phyloP scores from a whole-genome alignment of 1,140 invertebrate species.

The Sarcophaga bullata region DNA sequence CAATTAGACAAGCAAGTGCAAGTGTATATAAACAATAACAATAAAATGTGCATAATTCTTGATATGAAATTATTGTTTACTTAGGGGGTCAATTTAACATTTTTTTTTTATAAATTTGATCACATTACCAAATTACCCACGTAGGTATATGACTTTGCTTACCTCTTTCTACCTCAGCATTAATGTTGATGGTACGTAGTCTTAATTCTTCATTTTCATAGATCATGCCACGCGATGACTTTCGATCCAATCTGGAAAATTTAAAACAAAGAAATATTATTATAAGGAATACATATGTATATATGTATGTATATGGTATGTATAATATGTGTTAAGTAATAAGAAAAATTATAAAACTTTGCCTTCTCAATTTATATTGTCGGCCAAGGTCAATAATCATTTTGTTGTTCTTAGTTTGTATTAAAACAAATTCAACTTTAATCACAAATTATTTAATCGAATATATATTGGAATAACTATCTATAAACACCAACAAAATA shows the following conservation, averaged over 20 bases:
- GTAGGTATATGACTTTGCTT: constrained; percentile 46
- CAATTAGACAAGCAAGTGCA: no score
- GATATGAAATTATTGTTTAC: no score
- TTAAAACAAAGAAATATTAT: constrained; percentile 11
- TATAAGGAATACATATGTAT: background rate
- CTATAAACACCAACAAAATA: constrained; percentile 12
- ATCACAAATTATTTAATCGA: background rate
- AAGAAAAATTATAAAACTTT: constrained; percentile 20
- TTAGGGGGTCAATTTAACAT: no score
- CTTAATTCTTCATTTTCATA: constrained; percentile 93
- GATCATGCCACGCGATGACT: constrained; percentile 86
- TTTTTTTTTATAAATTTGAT: no score
- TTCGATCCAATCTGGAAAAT: constrained; percentile 77
- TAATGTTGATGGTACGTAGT: constrained; percentile 88
- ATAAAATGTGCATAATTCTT: no score
- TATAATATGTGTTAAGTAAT: background rate
- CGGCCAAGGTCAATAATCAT: background rate
- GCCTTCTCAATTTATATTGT: constrained; percentile 33
- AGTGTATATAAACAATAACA: no score
- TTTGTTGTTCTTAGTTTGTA: background rate
- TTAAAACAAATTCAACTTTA: background rate
- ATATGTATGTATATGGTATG: background rate
- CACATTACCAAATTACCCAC: no score
- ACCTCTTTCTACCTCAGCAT: constrained; percentile 92
- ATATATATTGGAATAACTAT: background rate